Conservation (phyloP, 2,113 vertebrate genomes). For the Zeus faber region DNA sequence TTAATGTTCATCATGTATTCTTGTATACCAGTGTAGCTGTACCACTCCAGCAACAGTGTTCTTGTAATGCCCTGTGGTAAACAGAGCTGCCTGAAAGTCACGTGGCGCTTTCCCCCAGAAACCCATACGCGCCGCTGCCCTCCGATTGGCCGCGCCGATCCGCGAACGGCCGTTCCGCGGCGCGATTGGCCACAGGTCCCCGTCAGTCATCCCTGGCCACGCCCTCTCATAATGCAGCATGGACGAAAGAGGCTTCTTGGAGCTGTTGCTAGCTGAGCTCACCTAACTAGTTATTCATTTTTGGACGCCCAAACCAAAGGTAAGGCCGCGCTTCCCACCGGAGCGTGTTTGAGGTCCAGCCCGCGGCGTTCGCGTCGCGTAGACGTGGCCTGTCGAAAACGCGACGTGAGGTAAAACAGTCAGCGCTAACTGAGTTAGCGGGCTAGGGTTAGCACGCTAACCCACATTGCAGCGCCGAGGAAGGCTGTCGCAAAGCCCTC, state of each 20-base stretch:
- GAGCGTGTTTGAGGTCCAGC: not conserved
- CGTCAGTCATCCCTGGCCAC: conserved; percentile 49
- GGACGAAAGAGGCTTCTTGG: conserved; percentile 64
- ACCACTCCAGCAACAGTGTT: too few relatives aligned
- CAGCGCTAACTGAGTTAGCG: not conserved
- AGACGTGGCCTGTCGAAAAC: not conserved
- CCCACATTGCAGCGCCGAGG: not conserved
- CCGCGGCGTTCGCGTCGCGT: too few relatives aligned
- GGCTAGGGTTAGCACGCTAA: not conserved
- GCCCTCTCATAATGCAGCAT: conserved; percentile 80
- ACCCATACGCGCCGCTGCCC: not conserved
- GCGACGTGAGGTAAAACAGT: not conserved
- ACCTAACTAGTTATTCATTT: conserved; percentile 12
- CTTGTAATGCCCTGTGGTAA: conserved; percentile 50
- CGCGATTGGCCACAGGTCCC: conserved; percentile 42
- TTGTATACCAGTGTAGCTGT: too few relatives aligned
- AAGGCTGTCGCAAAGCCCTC: not conserved
- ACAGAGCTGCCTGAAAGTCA: conserved; percentile 55
- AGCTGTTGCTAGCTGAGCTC: conserved; percentile 52
- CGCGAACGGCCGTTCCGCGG: conserved; percentile 7
- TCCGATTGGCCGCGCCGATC: conserved; percentile 51
- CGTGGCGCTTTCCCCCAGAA: conserved; percentile 29
- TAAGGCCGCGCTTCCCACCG: too few relatives aligned
- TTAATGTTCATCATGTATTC: too few relatives aligned
- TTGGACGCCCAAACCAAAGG: too few relatives aligned